A percentile compares a stretch with the other conserved stretches of the same genome.
These are phyloP conservation scores for Apolygus lucorum DNA, from an alignment of 1,140 invertebrate species.

Conservation along the genomic window DNA sequence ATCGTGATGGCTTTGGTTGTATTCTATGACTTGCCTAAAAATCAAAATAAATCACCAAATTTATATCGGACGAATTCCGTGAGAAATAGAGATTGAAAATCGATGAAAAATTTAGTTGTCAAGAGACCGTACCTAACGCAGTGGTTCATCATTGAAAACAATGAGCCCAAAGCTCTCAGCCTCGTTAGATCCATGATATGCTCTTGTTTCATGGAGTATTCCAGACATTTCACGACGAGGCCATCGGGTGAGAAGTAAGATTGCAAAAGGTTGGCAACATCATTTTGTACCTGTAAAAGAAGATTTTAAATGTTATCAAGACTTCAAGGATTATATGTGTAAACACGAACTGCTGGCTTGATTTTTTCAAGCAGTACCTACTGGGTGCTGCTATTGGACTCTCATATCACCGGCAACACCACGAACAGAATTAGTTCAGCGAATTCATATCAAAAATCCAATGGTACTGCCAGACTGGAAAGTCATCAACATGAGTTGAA, in stretches of 20 bases:
- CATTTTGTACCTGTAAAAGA: conserved; percentile 74
- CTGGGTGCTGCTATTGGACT: no score
- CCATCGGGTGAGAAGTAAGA: conserved; percentile 86
- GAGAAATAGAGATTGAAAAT: conserved; percentile 2
- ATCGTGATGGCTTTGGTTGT: conserved; percentile 88
- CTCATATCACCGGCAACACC: no score
- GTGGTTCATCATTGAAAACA: conserved; percentile 98
- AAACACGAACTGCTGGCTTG: no score
- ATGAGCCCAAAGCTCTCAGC: conserved; percentile 81
- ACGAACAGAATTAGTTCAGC: no score
- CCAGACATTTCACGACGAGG: conserved; percentile 81
- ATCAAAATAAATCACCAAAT: not conserved
- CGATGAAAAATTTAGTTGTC: not conserved
- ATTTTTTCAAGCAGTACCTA: no score
- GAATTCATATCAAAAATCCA: no score
- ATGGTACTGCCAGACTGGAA: no score
- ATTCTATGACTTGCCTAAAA: conserved; percentile 74
- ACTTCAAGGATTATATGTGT: no score
- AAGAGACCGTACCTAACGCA: conserved; percentile 53
- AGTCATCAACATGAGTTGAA: no score
- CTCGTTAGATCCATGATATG: conserved; percentile 99
- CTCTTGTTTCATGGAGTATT: conserved; percentile 83
- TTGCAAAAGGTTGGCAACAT: conserved; percentile 75
- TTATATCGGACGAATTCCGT: not conserved
- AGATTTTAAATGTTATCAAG: no score